Conservation (phyloP, 2,888 invertebrate species). For the Sarcophaga caerulescens region DNA sequence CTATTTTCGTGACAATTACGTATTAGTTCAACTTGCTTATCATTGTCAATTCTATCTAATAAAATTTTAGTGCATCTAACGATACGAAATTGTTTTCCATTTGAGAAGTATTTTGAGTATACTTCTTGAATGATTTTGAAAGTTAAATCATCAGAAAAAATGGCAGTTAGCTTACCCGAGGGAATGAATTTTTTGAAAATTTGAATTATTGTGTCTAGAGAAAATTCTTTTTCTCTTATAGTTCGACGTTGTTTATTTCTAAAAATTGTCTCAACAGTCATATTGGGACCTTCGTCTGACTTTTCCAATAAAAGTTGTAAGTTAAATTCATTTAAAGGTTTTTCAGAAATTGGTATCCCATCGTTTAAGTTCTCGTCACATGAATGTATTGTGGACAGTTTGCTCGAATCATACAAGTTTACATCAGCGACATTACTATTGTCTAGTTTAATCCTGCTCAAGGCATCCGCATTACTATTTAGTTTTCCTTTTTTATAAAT, state of each 20-base stretch:
- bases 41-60: not conserved
- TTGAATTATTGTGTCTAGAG: not conserved
- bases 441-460: not conserved
- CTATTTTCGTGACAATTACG: not conserved
- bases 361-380: not conserved
- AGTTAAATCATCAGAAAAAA: no score
- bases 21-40: not conserved
- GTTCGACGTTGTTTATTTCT: conserved; percentile 8
- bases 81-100: not conserved
- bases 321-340: not conserved
- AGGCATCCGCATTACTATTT: no score
- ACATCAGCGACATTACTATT: not conserved
- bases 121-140: no score
- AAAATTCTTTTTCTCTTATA: not conserved
- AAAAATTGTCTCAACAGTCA: conserved; percentile 9
- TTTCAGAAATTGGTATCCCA: not conserved
- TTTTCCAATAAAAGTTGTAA: not conserved
- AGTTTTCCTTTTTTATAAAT: conserved; percentile 55
- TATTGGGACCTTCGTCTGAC: not conserved
- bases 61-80: not conserved
- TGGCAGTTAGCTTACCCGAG: not conserved
- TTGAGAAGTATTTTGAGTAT: not conserved
- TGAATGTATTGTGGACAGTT: not conserved
- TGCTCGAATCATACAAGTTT: not conserved
- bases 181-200: conserved; percentile 1